phyloP scores from a whole-genome alignment of 2,888 invertebrate species.

The Yponomeuta malinellus region DNA sequence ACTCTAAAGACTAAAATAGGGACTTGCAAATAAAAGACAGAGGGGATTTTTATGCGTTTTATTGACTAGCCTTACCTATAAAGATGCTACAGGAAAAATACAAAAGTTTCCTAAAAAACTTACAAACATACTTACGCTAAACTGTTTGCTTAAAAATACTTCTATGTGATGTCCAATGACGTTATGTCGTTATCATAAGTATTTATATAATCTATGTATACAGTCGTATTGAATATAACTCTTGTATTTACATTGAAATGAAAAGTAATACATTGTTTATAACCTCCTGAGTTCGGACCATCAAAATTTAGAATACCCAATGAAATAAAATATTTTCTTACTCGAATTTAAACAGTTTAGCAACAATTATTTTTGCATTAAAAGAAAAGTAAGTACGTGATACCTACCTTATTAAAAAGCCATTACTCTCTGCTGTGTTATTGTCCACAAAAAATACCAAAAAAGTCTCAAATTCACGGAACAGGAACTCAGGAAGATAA shows the following conservation, averaged over 20 bases:
- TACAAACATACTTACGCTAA: background rate
- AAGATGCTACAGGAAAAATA: conserved; percentile 6
- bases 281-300: background rate
- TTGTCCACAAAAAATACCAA: too few relatives aligned
- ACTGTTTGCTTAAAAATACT: conserved; percentile 5
- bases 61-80: conserved; percentile 55
- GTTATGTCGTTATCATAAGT: background rate
- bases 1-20: conserved; percentile 19
- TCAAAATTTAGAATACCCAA: background rate
- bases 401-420: too few relatives aligned
- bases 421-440: too few relatives aligned
- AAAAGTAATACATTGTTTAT: background rate
- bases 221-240: background rate
- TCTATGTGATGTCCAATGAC: conserved; percentile 11
- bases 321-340: background rate
- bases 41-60: conserved; percentile 29
- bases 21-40: conserved; percentile 15
- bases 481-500: too few relatives aligned
- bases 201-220: background rate
- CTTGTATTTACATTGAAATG: conserved; percentile 1
- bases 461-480: too few relatives aligned
- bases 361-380: too few relatives aligned
- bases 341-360: too few relatives aligned
- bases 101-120: conserved; percentile 13
- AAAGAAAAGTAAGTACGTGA: too few relatives aligned